Conservation (phyloP, 2,113 vertebrate species). For the Cettia cetti region DNA sequence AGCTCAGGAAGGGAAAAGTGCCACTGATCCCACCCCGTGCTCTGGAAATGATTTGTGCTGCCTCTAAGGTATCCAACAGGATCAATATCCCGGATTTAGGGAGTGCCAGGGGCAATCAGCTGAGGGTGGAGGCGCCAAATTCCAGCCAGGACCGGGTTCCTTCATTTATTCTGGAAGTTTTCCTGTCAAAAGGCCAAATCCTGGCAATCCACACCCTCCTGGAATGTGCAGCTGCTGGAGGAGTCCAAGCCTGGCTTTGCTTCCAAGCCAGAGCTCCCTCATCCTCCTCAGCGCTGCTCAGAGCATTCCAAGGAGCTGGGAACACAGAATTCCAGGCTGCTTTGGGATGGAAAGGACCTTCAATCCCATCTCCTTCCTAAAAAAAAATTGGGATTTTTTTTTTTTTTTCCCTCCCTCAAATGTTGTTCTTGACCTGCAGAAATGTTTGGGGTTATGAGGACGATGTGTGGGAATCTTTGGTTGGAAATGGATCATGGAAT, state of each 20-base stretch:
- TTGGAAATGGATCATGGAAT: neutral
- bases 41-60: neutral
- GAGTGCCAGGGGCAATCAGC: neutral
- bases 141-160: neutral
- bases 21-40: neutral
- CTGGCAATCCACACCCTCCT: neutral
- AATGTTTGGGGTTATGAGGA: neutral
- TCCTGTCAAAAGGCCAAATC: neutral
- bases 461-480: accelerated
- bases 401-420: neutral
- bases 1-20: accelerated
- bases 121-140: neutral
- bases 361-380: no score
- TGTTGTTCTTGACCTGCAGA: neutral
- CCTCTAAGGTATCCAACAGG: neutral
- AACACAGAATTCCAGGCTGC: neutral
- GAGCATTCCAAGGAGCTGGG: neutral
- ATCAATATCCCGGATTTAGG: neutral
- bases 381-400: accelerated
- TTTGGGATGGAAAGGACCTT: neutral
- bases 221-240: neutral
- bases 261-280: accelerated
- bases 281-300: accelerated
- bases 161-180: neutral
- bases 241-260: neutral